Evolutionary conservation across 2,797 vertebrate species (phyloP).

Genomic region (Rallus crepitans): DNA sequence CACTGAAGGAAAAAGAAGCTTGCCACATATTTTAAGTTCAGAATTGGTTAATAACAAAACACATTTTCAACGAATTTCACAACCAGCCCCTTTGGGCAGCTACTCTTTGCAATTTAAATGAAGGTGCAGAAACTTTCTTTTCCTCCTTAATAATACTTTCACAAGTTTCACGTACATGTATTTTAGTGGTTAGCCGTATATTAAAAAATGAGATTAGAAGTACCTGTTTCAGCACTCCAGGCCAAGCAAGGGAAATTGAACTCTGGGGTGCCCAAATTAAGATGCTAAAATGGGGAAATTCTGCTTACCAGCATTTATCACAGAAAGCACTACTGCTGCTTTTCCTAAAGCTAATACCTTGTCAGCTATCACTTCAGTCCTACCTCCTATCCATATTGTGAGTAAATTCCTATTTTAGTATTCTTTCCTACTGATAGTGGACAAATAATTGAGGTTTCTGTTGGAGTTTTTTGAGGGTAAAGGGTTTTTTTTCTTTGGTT

Average conservation of each 20-base stretch:
- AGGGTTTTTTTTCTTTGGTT: no score
- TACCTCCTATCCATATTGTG: not conserved
- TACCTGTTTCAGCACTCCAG: slow-evolving; percentile 16
- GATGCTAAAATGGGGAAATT: slow-evolving; percentile 3
- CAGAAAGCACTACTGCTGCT: not conserved
- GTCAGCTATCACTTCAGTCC: not conserved
- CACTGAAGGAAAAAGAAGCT: slow-evolving; percentile 40
- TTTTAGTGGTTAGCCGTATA: not conserved
- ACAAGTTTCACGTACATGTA: not conserved
- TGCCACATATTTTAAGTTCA: slow-evolving; percentile 52
- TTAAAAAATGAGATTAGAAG: slow-evolving; percentile 47
- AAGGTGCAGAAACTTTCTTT: slow-evolving; percentile 49
- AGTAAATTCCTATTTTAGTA: not conserved
- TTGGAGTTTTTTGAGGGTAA: no score
- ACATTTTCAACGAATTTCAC: slow-evolving; percentile 44
- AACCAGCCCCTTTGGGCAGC: slow-evolving; percentile 39
- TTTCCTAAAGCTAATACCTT: not conserved
- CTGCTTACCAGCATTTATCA: slow-evolving; percentile 11
- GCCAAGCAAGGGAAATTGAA: slow-evolving; percentile 26
- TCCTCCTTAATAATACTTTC: slow-evolving; percentile 22
- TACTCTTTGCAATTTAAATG: slow-evolving; percentile 63
- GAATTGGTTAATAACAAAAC: slow-evolving; percentile 52
- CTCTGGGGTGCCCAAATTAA: slow-evolving; percentile 1
- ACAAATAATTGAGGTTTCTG: not conserved
- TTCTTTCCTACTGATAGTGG: not conserved